Evolutionary conservation across 2,113 vertebrate species (phyloP).

Genomic region (Scolopax mira): DNA sequence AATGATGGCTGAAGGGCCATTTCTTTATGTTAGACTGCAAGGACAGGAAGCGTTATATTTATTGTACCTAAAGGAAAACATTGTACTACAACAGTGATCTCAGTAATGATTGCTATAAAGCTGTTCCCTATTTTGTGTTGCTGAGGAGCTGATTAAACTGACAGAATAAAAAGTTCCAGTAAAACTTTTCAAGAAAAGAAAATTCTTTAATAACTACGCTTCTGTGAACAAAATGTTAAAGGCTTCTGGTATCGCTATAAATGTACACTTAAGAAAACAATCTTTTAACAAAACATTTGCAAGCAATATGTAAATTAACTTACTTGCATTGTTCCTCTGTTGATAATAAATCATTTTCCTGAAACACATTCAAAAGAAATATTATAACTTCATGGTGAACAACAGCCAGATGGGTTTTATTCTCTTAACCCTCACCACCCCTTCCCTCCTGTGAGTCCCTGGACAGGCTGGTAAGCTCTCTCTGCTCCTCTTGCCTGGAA

Average conservation of each 20-base stretch:
- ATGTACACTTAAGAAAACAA: not conserved
- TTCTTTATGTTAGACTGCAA: not conserved
- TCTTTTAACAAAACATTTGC: not conserved
- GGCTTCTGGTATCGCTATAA: not conserved
- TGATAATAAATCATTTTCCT: constrained; percentile 1
- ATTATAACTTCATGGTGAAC: not conserved
- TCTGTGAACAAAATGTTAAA: not conserved
- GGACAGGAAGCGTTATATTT: not conserved
- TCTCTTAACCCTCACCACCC: not conserved
- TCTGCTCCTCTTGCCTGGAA: not conserved
- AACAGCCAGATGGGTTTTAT: not conserved
- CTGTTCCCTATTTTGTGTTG: not conserved
- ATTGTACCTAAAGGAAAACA: not conserved
- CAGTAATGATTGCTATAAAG: not conserved
- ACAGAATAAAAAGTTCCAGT: not conserved
- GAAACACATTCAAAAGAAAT: constrained; percentile 1
- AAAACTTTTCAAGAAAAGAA: not conserved
- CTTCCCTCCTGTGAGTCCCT: rapidly evolving
- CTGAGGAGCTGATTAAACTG: not conserved
- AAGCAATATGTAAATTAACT: not conserved
- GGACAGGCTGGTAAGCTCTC: not conserved
- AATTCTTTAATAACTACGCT: not conserved
- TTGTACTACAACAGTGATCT: not conserved
- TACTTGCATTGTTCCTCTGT: not conserved
- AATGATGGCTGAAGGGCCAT: not conserved